Conservation (phyloP, 2,888 invertebrate genomes). For the Cerceris rybyensis region DNA sequence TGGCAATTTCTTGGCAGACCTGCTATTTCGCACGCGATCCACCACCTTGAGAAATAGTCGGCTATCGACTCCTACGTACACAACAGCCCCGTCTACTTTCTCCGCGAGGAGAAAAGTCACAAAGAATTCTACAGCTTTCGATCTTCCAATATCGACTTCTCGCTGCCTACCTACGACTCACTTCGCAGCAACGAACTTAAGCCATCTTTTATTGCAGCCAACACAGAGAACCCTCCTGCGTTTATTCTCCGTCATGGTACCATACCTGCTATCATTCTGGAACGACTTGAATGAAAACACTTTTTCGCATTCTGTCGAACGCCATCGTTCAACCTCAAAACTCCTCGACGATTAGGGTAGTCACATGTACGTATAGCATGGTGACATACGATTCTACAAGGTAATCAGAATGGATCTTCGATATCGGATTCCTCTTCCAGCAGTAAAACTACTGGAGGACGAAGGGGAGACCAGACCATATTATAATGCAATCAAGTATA, state of each 20-base stretch:
- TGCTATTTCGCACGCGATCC: constrained; percentile 64
- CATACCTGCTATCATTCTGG: constrained; percentile 58
- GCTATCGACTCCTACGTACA: background rate
- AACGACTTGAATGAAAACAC: constrained; percentile 63
- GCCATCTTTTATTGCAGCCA: background rate
- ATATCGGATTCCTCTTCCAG: constrained; percentile 2
- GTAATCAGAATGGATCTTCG: background rate
- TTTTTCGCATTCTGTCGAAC: constrained; percentile 57
- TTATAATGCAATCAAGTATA: constrained; percentile 79
- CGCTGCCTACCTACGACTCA: constrained; percentile 2
- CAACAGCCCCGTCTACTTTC: constrained; percentile 16
- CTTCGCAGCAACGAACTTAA: background rate
- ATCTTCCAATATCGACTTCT: constrained; percentile 10
- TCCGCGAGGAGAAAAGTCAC: constrained; percentile 6
- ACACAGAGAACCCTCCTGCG: background rate
- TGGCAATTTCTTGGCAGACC: constrained; percentile 34
- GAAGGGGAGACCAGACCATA: constrained; percentile 65
- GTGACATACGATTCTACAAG: background rate
- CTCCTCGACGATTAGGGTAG: constrained; percentile 7
- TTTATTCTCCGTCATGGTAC: constrained; percentile 61
- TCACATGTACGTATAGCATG: background rate
- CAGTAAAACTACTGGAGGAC: constrained; percentile 47
- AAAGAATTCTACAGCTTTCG: constrained; percentile 25
- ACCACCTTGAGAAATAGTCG: constrained; percentile 23
- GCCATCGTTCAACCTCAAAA: constrained; percentile 59